phyloP scores from a whole-genome alignment of 1,140 invertebrate species.

The Phthorimaea operculella region DNA sequence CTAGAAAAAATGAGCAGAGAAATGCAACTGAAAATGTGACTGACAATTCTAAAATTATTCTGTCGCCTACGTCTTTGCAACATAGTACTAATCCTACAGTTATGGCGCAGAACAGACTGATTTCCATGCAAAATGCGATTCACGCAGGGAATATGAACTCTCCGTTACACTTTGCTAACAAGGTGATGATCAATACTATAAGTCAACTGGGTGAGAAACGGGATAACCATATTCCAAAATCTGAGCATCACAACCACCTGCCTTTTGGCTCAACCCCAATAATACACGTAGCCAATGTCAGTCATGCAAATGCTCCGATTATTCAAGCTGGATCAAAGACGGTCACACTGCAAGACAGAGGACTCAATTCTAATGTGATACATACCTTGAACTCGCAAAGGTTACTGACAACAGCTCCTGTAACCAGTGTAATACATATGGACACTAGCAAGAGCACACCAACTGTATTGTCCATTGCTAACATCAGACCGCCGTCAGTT shows the following conservation, averaged over 20 bases:
- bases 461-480: slow-evolving; percentile 49
- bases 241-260: slow-evolving; percentile 34
- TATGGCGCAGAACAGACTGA: slow-evolving; percentile 59
- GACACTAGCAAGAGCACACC: slow-evolving; percentile 43
- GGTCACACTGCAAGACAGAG: slow-evolving; percentile 44
- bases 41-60: slow-evolving; percentile 57
- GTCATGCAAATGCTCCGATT: slow-evolving; percentile 40
- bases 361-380: slow-evolving; percentile 49
- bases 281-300: slow-evolving; percentile 45
- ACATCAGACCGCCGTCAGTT: slow-evolving; percentile 41
- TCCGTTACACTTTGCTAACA: slow-evolving; percentile 46
- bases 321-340: slow-evolving; percentile 48
- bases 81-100: slow-evolving; percentile 47
- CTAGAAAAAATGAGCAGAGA: slow-evolving; percentile 43
- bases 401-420: slow-evolving; percentile 36
- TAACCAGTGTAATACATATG: slow-evolving; percentile 45
- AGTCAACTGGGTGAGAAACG: slow-evolving; percentile 40
- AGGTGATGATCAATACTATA: slow-evolving; percentile 50
- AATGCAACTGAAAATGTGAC: slow-evolving; percentile 31
- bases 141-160: slow-evolving; percentile 46
- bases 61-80: slow-evolving; percentile 51
- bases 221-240: slow-evolving; percentile 37
- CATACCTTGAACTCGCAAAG: slow-evolving; percentile 48
- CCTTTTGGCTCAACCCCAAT: slow-evolving; percentile 40
- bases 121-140: slow-evolving; percentile 53